Evolutionary conservation across 2,113 vertebrate species (phyloP).

Genomic region (Cettia cetti): DNA sequence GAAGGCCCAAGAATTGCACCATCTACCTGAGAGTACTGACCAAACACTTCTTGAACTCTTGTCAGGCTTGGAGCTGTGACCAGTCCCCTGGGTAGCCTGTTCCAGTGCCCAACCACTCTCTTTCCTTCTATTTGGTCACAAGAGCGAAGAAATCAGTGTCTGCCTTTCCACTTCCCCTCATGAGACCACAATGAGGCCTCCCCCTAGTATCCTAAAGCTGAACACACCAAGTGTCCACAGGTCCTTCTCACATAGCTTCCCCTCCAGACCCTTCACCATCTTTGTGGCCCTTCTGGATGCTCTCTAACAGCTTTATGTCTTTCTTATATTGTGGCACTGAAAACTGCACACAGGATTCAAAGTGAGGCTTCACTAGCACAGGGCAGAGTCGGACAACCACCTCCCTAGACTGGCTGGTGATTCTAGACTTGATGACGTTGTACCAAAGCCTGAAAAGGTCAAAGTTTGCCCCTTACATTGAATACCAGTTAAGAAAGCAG

Average conservation of each 20-base stretch:
- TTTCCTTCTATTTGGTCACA: background rate
- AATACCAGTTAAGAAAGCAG: background rate
- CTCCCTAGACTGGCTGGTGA: too few relatives aligned
- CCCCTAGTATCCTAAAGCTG: background rate
- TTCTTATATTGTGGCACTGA: background rate
- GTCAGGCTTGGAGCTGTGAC: background rate
- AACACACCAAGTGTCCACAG: background rate
- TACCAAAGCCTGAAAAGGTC: background rate
- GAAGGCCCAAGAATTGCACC: background rate
- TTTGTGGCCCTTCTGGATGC: background rate
- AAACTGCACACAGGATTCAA: background rate
- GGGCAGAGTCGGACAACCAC: background rate
- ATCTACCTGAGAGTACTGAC: background rate
- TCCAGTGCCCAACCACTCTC: background rate
- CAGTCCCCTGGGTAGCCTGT: background rate
- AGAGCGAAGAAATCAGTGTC: background rate
- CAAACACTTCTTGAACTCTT: background rate
- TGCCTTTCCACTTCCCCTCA: background rate
- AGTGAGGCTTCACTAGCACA: background rate
- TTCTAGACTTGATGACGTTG: background rate
- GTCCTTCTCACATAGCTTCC: background rate
- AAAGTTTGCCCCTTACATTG: rapidly evolving
- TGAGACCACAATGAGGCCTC: background rate
- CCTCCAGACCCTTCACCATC: background rate
- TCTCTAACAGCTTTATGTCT: background rate